Percentiles rank a stretch among this genome's conserved stretches.
phyloP scores from a whole-genome alignment of 1,140 invertebrate genomes.

The Heliconius congener region DNA sequence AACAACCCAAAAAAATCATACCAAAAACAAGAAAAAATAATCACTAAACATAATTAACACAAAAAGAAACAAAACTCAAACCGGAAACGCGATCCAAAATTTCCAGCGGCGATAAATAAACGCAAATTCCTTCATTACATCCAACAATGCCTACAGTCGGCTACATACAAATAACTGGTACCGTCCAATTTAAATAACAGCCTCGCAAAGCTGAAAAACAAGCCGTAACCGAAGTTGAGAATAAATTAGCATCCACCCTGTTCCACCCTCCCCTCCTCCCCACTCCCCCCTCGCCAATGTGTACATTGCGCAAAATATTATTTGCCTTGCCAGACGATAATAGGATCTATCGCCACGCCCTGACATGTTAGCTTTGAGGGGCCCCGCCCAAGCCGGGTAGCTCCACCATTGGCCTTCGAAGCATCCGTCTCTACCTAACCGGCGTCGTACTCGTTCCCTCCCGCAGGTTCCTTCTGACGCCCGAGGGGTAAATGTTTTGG shows the following conservation, averaged over 20 bases:
- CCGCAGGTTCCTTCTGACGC: slow-evolving; percentile 76
- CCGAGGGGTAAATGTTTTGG: slow-evolving; percentile 79
- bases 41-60: neutral
- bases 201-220: slow-evolving; percentile 80
- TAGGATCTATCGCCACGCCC: slow-evolving; percentile 78
- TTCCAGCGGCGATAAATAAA: slow-evolving; percentile 49
- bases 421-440: slow-evolving; percentile 43
- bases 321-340: slow-evolving; percentile 80
- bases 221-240: slow-evolving; percentile 79
- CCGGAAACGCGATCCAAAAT: slow-evolving; percentile 33
- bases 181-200: slow-evolving; percentile 80
- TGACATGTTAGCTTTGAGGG: slow-evolving; percentile 77
- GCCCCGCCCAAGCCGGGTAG: slow-evolving; percentile 57
- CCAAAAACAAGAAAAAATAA: neutral
- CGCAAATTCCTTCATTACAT: slow-evolving; percentile 74
- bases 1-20: neutral
- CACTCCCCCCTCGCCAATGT: slow-evolving; percentile 68
- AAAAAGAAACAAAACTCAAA: slow-evolving; percentile 28
- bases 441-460: slow-evolving; percentile 47
- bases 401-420: slow-evolving; percentile 54
- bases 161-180: slow-evolving; percentile 77
- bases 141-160: slow-evolving; percentile 68
- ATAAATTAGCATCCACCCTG: slow-evolving; percentile 76
- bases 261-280: slow-evolving; percentile 18
- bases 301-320: slow-evolving; percentile 81